Base-by-base conservation (phyloP, 2,888 invertebrate species). In the Rosalia funebris region DNA sequence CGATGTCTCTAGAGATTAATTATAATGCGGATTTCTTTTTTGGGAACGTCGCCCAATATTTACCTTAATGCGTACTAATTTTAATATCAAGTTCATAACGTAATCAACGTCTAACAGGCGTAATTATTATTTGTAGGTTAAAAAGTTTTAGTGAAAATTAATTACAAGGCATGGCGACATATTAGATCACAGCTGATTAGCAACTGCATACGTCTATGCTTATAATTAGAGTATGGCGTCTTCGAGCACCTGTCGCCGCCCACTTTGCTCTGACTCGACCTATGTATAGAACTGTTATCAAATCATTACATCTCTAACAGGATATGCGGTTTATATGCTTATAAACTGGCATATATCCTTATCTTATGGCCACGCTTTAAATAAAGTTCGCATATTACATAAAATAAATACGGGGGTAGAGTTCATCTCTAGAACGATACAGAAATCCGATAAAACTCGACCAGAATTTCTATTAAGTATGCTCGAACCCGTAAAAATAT, bases 171-270 rank as follows among this genome's bases (percentile, higher is more conserved):
- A 5, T 34, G 10, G 34, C 34, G 41, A n/a, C n/a, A n/a, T 14
- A 41, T 20, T 12, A 20, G 25, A 52, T 25, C 41, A 31, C 50
- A n/a, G 2, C 14, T 25, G 50, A 52, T 39, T 19, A 10, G 25
- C 39, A 20, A 11, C 19, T 48, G 10, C 11, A 34, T 45, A 52
- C 53, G 61, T 57, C 48, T 52, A 36, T 47, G 44, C 53, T 63
- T 65, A 67, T 66, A 67, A 67, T 69, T 65, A 66, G 50, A 57
- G 55, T 56, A 60, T 59, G 64, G 65, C 66, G 63, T 63, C 64
- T 64, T 59, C 37, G 63, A 60, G 54, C 69, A 69, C 69, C 67
- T 69, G 67, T 67, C 66, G 57, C 60, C 64, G 62, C 69, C 69
- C 54, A 67, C 62, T 65, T 63, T 57, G 41, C 58, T 45, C 16